Conservation (phyloP, 2,888 invertebrate species). For the Stenodema calcarata region DNA sequence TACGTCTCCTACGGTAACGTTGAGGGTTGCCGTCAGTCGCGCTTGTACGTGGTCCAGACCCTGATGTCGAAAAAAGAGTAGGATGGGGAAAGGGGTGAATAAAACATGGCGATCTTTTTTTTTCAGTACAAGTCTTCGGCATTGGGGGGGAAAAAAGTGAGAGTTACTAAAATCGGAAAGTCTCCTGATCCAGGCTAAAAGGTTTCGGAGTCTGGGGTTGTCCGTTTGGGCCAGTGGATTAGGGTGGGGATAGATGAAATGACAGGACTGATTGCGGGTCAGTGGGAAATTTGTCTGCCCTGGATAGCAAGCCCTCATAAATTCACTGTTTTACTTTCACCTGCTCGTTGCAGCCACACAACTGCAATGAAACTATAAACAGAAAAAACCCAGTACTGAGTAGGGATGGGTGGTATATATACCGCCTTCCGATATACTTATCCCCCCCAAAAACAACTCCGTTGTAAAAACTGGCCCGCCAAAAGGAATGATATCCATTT, state of each 20-base stretch:
- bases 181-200: not conserved
- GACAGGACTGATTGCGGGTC: not conserved
- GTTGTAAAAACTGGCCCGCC: too few species aligned
- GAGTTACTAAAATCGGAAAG: too few species aligned
- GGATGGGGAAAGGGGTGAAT: not conserved
- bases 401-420: too few species aligned
- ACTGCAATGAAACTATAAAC: not conserved
- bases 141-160: not conserved
- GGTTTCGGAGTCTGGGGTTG: not conserved
- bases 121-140: not conserved
- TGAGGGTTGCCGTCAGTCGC: not conserved
- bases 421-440: too few species aligned
- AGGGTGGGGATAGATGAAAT: not conserved
- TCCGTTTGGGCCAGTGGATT: not conserved
- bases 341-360: not conserved
- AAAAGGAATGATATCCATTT: too few species aligned
- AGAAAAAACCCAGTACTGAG: not conserved
- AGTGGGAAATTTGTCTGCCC: not conserved
- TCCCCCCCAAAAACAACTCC: too few species aligned
- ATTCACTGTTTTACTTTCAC: not conserved
- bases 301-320: not conserved
- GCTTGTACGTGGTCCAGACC: not conserved
- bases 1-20: not conserved
- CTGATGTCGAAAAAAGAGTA: not conserved
- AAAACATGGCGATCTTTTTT: not conserved